Percentiles rank a stretch among this genome's conserved stretches.
These are phyloP conservation scores for Mirza zaza DNA, from an alignment of 2,113 vertebrate species.

Conservation along the genomic window DNA sequence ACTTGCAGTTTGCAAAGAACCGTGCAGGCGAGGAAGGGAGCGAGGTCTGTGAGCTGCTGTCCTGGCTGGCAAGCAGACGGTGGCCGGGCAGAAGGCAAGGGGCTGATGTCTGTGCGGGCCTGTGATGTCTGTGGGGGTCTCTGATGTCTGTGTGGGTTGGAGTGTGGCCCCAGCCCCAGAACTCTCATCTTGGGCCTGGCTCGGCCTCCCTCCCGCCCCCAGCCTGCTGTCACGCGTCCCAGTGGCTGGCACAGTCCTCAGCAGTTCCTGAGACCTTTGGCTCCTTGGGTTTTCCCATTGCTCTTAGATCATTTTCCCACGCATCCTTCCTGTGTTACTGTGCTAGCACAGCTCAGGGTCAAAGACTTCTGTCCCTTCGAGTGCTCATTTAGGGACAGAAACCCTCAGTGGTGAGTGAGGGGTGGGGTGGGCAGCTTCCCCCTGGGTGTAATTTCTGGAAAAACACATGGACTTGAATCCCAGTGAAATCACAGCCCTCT, in stretches of 20 bases:
- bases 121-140: neutral
- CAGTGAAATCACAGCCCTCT: neutral
- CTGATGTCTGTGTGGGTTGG: neutral
- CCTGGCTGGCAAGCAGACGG: accelerated
- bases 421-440: neutral
- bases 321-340: conserved; percentile 52
- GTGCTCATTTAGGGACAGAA: conserved; percentile 48
- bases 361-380: conserved; percentile 51
- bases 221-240: neutral
- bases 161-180: neutral
- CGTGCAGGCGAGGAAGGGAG: neutral
- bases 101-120: neutral
- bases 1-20: neutral
- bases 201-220: neutral
- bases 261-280: conserved; percentile 46
- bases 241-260: neutral
- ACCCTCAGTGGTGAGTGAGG: neutral
- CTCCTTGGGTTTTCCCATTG: conserved; percentile 56
- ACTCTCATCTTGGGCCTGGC: neutral
- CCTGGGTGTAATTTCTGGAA: conserved; percentile 65
- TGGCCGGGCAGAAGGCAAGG: neutral
- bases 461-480: conserved; percentile 38
- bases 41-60: neutral
- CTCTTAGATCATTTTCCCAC: conserved; percentile 23
- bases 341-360: conserved; percentile 45